Evolutionary conservation across 2,888 invertebrate species (phyloP).

Genomic region (Galerucella nymphaeae): DNA sequence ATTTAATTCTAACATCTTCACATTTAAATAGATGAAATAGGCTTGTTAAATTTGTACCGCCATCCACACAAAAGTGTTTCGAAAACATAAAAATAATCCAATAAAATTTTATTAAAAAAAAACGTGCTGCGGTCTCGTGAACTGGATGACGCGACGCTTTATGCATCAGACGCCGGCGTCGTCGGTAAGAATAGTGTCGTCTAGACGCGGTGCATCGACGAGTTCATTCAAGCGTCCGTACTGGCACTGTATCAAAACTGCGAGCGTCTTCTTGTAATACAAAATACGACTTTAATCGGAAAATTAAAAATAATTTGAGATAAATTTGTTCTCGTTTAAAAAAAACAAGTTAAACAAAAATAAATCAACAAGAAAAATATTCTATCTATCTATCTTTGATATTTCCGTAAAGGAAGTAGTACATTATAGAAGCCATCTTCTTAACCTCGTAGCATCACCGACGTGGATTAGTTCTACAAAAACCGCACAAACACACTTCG

Average conservation of each 20-base stretch:
- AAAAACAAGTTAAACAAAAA: no score
- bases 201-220: constrained; percentile 45
- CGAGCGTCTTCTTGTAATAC: background rate
- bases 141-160: constrained; percentile 7
- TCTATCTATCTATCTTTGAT: background rate
- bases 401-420: background rate
- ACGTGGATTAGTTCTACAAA: constrained; percentile 1
- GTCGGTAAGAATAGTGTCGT: constrained; percentile 29
- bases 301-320: no score
- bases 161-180: constrained; percentile 18
- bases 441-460: background rate
- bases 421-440: background rate
- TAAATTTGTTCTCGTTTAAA: no score
- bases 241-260: constrained; percentile 2
- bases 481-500: constrained; percentile 1
- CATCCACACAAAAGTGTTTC: background rate
- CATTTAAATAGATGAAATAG: background rate
- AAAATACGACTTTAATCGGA: background rate
- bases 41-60: background rate
- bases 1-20: no score
- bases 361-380: background rate
- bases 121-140: constrained; percentile 18
- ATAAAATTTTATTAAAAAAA: background rate
- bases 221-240: constrained; percentile 40
- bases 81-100: background rate